Evolutionary conservation across 2,888 invertebrate genomes (phyloP), one percentile per base, ranked within the genome.

Genomic region (Cheilosia soror): DNA sequence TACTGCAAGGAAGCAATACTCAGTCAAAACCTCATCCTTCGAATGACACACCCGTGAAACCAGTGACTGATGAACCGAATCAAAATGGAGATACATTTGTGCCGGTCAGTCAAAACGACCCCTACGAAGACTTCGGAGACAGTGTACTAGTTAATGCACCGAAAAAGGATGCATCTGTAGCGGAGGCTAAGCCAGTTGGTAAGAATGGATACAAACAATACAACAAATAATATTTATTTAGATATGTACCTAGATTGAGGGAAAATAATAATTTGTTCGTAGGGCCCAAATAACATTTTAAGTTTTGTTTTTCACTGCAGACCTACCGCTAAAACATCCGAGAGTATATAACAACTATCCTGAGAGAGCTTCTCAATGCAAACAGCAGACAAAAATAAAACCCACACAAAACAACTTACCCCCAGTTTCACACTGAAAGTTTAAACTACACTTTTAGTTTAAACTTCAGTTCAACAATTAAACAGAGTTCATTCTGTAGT

Each of bases 181-280:
- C 96, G 29, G 96, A 96, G 92, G 96, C 96, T 0, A 96, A 95
- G 88, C 96, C 96, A 72, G 93, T 96, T 55, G 96, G 96, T 93
- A 88, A 91, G 93, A 71, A 37, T 25, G 1, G 6, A 20, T 11
- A 49, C 49, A 25, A 4, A 49, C 6, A 25, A 20, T 20, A 25
- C 20, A 9, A 49, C 20, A 25, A 1, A 3, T 2, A 20, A 2
- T 20, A 20, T 20, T 7, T 49, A 5, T 11, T 3, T 4, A 4
- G 11, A 37, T 37, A 37, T 2, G 37, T 20, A 20, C n/a, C n/a
- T 9, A 33, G 33, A 15, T 13, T 44, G 2, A 11, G 2, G 40
- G 40, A 40, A 40, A 40, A 40, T 40, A n/a, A n/a, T n/a, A n/a
- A n/a, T n/a, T n/a, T n/a, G n/a, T n/a, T n/a, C 20, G 20, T 2